Base-by-base conservation (phyloP, 2,113 vertebrate genomes). In the Entelurus aequoreus region DNA sequence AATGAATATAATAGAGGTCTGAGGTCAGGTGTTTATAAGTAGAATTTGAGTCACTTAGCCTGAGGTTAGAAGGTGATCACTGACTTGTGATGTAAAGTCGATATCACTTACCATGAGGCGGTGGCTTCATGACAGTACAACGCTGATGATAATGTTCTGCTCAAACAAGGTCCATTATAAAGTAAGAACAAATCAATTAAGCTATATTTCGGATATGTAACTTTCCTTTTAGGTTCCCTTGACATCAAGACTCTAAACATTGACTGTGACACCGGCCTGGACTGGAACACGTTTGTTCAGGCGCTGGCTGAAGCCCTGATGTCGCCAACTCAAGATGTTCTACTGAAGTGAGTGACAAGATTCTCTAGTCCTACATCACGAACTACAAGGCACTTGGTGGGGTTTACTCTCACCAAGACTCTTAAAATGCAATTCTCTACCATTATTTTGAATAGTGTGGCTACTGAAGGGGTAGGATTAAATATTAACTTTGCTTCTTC, bases 271-370 rank as follows among this genome's bases (percentile, higher is more conserved):
- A 71, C 69, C 38, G 60, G 54, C 49, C 75, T 88, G 12, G 54
- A 74, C 15, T 86, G 84, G 86, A 11, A 58, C 11, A 53, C 65
- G 52, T 84, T 88, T 75, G 53, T 58, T 59, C 6, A 68, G 37
- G 16, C 48, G 15, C 0, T 85, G 46, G 7, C 50, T 48, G 15
- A 56, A 5, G 35, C 54, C 15, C 53, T 88, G 53, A 63, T 62
- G 63, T 77, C 69, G 58, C 70, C 68, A 21, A 79, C 19, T 28
- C 28, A 62, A 69, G 70, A 80, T 0, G 0, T 68, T 5, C 44
- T 85, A 37, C 6, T 83, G 15, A 80, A 75, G 86, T 87, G 77
- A 72, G 78, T 78, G 35, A 21, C 5, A 44, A 54, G 46, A 9
- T 8, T 9, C 56, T 6, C 61, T 35, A 2, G 6, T 66, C 50